Conservation (phyloP, 2,113 vertebrate genomes). For the Pteruthius melanotis region DNA sequence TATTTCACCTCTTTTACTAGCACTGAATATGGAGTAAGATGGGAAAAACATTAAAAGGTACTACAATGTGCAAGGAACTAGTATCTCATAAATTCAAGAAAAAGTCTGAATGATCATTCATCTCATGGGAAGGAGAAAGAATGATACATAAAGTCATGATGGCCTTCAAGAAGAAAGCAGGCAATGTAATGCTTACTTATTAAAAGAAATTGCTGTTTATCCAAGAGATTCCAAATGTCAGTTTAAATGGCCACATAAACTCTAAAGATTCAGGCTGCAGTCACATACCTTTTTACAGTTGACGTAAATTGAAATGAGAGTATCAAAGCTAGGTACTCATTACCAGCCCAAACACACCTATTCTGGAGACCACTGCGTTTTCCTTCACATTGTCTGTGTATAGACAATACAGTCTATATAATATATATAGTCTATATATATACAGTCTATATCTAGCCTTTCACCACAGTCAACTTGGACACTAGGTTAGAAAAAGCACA, state of each 20-base stretch:
- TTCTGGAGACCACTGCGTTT: neutral
- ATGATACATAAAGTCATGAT: neutral
- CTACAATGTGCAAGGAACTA: neutral
- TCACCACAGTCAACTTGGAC: neutral
- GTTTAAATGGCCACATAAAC: neutral
- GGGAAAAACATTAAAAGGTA: neutral
- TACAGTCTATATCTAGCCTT: no score
- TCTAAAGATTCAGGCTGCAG: neutral
- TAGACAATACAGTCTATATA: no score
- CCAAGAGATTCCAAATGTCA: neutral
- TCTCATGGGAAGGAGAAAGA: neutral
- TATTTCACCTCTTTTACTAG: neutral
- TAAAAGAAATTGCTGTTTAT: neutral
- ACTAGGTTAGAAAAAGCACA: neutral
- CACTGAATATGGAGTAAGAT: neutral
- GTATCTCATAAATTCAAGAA: neutral
- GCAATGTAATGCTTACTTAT: neutral
- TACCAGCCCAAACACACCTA: neutral
- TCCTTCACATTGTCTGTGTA: neutral
- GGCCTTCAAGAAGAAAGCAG: neutral
- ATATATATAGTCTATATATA: no score
- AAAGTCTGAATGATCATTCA: neutral
- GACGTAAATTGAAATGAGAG: rapidly evolving
- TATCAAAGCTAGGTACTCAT: neutral
- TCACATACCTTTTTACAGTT: neutral